Conservation (phyloP, 2,113 vertebrate species). For the Corythornis vintsioides region DNA sequence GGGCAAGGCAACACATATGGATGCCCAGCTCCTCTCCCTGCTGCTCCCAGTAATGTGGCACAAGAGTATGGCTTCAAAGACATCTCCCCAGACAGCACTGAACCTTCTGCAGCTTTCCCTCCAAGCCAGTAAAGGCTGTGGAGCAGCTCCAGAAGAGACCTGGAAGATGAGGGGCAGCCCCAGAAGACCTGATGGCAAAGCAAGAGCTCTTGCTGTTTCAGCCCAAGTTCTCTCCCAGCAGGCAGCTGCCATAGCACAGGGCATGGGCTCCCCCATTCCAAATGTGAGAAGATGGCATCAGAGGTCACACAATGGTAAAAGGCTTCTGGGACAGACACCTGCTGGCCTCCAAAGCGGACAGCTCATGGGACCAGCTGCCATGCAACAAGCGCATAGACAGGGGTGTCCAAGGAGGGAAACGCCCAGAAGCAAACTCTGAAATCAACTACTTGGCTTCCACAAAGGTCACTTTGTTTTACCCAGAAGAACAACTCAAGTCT, state of each 20-base stretch:
- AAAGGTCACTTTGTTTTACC: background rate
- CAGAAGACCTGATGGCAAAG: accelerated
- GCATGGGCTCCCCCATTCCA: background rate
- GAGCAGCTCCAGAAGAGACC: background rate
- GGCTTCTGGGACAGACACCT: background rate
- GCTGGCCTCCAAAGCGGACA: accelerated
- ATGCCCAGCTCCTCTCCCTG: background rate
- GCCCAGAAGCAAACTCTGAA: background rate
- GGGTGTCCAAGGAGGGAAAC: background rate
- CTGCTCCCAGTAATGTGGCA: accelerated
- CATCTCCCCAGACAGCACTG: background rate
- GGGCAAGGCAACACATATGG: accelerated
- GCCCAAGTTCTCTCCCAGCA: background rate
- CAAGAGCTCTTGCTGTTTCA: background rate
- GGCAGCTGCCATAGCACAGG: accelerated
- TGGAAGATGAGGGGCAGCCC: background rate
- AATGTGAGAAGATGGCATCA: background rate
- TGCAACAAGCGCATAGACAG: accelerated
- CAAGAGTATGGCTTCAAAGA: accelerated
- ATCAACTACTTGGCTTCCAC: background rate
- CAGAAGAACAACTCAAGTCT: background rate
- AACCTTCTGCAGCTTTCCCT: background rate
- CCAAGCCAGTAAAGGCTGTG: accelerated
- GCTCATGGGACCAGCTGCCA: background rate
- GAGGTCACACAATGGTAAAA: background rate